Base-by-base conservation (phyloP, 1,140 invertebrate genomes). In the Antheraea pernyi region DNA sequence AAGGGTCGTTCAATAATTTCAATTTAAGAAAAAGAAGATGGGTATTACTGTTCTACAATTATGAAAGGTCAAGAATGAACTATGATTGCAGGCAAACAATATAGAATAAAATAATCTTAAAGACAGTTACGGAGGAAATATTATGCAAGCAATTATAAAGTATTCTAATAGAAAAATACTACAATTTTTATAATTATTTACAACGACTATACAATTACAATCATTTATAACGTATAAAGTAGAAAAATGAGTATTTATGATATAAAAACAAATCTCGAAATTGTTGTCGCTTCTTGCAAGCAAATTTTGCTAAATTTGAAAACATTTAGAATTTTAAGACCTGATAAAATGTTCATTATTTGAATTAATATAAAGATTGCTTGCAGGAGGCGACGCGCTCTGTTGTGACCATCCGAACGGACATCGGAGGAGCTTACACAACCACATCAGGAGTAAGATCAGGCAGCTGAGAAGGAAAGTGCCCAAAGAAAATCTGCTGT, bases 361-460 rank as follows among this genome's bases (percentile, higher is more conserved):
- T 30, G n/a, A 46, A 65, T 18, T 84, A 83, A 83, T 80, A 36
- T 63, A 74, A 76, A 80, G 82, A 87, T 89, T 91, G 86, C 77
- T 86, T 91, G 89, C 89, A 91, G 89, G 89, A 83, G 89, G 89
- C 75, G 89, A 91, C 73, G 74, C 88, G 61, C 73, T 91, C 73
- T 91, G 89, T 85, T 91, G 89, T 73, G 73, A 69, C 19, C 89
- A 91, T 59, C 83, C 84, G 0, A 73, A 85, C 39, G 89, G 89
- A 9, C 89, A 91, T 37, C 86, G 88, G 8, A 70, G 86, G n/a
- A 81, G 75, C 16, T 70, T 91, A 1, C 89, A 91, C 69, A 79
- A 83, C 22, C 72, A 77, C 18, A 79, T 91, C 0, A 72, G 85
- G 39, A 82, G 73, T 64, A 88, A 87, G 69, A 80, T 91, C 11